Base-by-base conservation (phyloP, 2,113 vertebrate genomes). In the Boleophthalmus pectinirostris region DNA sequence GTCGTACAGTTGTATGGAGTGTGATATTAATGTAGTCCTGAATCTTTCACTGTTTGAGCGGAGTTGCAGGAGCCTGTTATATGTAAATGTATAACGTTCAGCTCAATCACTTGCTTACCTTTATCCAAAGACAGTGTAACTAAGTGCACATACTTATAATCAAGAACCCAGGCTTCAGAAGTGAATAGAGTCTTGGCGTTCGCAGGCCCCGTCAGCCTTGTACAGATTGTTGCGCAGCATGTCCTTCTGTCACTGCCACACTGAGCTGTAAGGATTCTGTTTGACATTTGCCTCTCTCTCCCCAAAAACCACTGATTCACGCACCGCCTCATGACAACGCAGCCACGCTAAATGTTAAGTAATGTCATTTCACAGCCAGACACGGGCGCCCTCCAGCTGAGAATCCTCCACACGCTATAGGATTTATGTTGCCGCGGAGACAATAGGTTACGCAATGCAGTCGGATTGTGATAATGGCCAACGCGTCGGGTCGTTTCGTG, bases 191-290 rank as follows among this genome's bases (percentile, higher is more conserved):
- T 29, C 53, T n/a, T 75, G 81, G 70, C 83, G 82, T 66, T 56
- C 18, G 71, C 78, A 70, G 73, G 71, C 80, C 78, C 68, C 29
- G 51, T 83, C 82, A 80, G 82, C 84, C 75, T 82, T 79, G 78
- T 67, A 68, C 81, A 87, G 80, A 84, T 75, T 87, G 79, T 75
- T 21, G 60, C 85, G 3, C 80, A 81, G 83, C 88, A 51, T 33
- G 82, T 72, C 74, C 72, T 75, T 71, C 70, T 82, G 74, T 86
- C 82, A 61, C 80, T 53, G 12, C 76, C 46, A 29, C 47, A 66
- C 74, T 21, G 73, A 79, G 84, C 60, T 64, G 72, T 87, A 82
- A 85, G 86, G 83, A 82, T 75, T 69, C 71, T 47, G 71, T 90
- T 77, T 82, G 82, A 89, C 82, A 82, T 85, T 82, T 75, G 73